Evolutionary conservation across 2,113 vertebrate genomes (phyloP).

Genomic region (Muscicapa adusta): DNA sequence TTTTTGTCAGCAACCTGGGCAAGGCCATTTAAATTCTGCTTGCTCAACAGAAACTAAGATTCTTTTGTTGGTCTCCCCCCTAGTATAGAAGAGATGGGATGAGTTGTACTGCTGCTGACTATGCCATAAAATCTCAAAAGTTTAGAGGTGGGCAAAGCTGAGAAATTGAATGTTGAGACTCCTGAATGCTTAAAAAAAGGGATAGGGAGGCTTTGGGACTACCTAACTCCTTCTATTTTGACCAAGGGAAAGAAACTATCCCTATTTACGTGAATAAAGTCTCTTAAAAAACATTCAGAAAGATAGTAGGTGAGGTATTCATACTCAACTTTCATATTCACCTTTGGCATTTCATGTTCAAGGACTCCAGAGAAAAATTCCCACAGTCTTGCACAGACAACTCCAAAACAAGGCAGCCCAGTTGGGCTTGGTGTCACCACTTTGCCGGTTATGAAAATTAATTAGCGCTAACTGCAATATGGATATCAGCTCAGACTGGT

Average conservation of each 20-base stretch:
- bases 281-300: not conserved
- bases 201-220: not conserved
- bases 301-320: not conserved
- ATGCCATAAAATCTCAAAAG: conserved; percentile 22
- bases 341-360: not conserved
- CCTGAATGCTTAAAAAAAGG: not conserved
- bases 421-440: accelerated
- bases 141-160: conserved; percentile 5
- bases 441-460: not conserved
- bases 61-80: conserved; percentile 7
- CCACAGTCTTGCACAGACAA: not conserved
- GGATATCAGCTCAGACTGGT: not conserved
- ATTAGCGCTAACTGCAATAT: not conserved
- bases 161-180: conserved; percentile 32
- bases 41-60: conserved; percentile 61
- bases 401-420: not conserved
- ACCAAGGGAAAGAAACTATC: not conserved
- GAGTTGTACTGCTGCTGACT: conserved; percentile 58
- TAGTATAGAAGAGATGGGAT: conserved; percentile 36
- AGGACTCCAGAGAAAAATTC: not conserved
- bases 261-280: not conserved
- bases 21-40: conserved; percentile 68
- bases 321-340: not conserved
- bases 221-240: not conserved
- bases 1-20: conserved; percentile 34